These are phyloP conservation scores for Pseudorasbora parva DNA, from an alignment of 2,113 vertebrate genomes.

Conservation along the genomic window DNA sequence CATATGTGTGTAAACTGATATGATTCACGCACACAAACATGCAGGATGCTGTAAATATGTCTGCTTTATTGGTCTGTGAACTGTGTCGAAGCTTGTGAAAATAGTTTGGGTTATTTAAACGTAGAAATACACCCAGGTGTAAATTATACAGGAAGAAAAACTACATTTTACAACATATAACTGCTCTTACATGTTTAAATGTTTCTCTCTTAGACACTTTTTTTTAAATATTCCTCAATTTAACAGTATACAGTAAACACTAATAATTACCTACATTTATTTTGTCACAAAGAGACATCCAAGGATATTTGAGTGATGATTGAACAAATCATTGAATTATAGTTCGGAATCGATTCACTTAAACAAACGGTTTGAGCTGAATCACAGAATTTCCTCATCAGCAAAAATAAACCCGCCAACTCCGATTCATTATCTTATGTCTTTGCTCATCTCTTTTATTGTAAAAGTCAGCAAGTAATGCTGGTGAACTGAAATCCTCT, in stretches of 20 bases:
- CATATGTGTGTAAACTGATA: not conserved
- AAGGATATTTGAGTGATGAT: not conserved
- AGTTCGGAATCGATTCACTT: not conserved
- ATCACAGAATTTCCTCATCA: not conserved
- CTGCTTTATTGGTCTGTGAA: constrained; percentile 61
- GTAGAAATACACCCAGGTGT: constrained; percentile 62
- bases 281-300: not conserved
- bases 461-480: not conserved
- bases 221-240: not conserved
- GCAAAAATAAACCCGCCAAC: not conserved
- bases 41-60: constrained; percentile 7
- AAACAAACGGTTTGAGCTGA: not conserved
- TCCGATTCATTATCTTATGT: not conserved
- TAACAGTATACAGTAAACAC: not conserved
- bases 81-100: constrained; percentile 66
- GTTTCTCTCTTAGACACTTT: not conserved
- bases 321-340: not conserved
- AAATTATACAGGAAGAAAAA: constrained; percentile 49
- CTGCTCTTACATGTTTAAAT: not conserved
- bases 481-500: not conserved
- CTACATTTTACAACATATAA: not conserved
- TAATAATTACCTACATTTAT: not conserved
- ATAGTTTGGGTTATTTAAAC: constrained; percentile 60
- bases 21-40: constrained; percentile 8
- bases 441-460: not conserved